phyloP scores from a whole-genome alignment of 1,140 invertebrate species.

The Lepidurus packardi region DNA sequence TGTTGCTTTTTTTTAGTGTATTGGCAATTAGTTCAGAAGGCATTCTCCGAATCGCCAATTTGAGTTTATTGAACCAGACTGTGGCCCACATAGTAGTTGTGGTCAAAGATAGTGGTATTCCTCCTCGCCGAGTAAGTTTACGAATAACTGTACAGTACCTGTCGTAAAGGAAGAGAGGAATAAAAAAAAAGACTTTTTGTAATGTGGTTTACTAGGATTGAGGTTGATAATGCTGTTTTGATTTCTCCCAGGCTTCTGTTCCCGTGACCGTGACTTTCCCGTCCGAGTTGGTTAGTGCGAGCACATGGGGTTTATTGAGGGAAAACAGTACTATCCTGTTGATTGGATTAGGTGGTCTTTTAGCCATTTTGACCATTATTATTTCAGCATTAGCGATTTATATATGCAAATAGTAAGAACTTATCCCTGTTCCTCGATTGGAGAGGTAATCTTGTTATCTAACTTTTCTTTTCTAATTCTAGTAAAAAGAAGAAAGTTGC shows the following conservation, averaged over 20 bases:
- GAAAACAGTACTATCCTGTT: constrained; percentile 54
- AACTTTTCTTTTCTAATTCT: constrained; percentile 3
- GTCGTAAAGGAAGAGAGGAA: constrained; percentile 20
- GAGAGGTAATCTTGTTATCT: no score
- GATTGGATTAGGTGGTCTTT: constrained; percentile 61
- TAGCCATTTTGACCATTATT: constrained; percentile 65
- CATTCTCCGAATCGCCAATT: constrained; percentile 46
- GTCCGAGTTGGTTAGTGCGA: constrained; percentile 35
- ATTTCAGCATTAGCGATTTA: constrained; percentile 65
- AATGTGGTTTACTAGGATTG: no score
- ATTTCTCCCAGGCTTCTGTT: constrained; percentile 55
- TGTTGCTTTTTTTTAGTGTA: constrained; percentile 37
- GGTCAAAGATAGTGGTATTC: constrained; percentile 70
- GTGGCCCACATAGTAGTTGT: constrained; percentile 66
- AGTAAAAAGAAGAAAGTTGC: constrained; percentile 28
- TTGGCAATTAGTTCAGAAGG: constrained; percentile 53
- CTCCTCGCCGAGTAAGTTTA: constrained; percentile 57
- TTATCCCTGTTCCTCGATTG: neutral
- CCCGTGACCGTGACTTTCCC: constrained; percentile 68
- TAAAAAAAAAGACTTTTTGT: no score
- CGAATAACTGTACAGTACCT: neutral
- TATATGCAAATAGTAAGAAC: constrained; percentile 67
- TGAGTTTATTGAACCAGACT: constrained; percentile 50
- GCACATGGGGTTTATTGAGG: constrained; percentile 39
- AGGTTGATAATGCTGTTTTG: neutral